A percentile compares a stretch with the other conserved stretches of the same genome.
Evolutionary conservation across 2,797 vertebrate species (phyloP).

Genomic region (Dendrocincla tyrannina): DNA sequence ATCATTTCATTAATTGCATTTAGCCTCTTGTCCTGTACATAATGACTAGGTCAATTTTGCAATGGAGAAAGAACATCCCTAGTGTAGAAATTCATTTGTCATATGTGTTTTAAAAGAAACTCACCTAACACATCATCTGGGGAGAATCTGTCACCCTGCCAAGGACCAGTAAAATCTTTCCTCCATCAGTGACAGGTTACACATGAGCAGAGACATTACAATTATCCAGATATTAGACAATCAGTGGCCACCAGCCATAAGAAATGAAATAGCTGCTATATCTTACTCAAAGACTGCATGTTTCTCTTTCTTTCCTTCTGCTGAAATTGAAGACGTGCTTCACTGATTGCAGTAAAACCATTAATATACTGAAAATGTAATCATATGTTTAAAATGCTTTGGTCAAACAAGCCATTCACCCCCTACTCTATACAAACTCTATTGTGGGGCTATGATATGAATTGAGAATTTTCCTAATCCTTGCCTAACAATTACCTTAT

Average conservation of each 20-base stretch:
- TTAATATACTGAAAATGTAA: background rate
- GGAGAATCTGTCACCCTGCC: background rate
- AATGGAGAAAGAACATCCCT: background rate
- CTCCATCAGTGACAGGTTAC: background rate
- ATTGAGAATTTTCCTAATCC: background rate
- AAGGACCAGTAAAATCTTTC: background rate
- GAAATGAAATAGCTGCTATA: background rate
- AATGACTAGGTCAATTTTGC: background rate
- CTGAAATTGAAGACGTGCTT: background rate
- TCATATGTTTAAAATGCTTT: background rate
- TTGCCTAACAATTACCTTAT: background rate
- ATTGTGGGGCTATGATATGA: background rate
- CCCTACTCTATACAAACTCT: background rate
- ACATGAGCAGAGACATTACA: rapidly evolving
- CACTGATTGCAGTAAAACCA: background rate
- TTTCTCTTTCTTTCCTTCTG: background rate
- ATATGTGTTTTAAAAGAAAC: background rate
- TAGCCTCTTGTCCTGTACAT: background rate
- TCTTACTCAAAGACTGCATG: background rate
- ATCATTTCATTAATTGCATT: background rate
- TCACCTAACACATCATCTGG: background rate
- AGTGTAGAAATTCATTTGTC: background rate
- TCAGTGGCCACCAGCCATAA: background rate
- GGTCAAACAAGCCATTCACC: background rate
- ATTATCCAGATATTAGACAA: background rate